These are phyloP conservation scores for Drosophila gaucha DNA, from an alignment of 2,888 invertebrate genomes.

Conservation along the genomic window DNA sequence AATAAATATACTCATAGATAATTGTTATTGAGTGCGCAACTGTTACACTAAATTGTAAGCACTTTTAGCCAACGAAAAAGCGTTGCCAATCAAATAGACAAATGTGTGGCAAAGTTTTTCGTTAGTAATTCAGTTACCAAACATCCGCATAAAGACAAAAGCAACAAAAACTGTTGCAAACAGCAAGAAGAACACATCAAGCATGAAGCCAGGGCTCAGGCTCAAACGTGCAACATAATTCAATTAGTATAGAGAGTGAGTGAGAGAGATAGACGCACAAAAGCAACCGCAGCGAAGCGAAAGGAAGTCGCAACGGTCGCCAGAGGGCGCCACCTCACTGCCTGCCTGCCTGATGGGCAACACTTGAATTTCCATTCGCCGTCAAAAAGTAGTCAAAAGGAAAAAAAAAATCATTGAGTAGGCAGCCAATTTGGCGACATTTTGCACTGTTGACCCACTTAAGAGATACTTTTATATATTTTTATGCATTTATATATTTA, in stretches of 20 bases:
- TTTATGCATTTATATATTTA: slow-evolving; percentile 19
- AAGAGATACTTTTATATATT: slow-evolving; percentile 15
- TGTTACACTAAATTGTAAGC: background rate
- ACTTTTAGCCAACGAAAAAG: background rate
- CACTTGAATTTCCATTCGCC: slow-evolving; percentile 17
- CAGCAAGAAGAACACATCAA: slow-evolving; percentile 46
- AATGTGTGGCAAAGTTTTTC: slow-evolving; percentile 28
- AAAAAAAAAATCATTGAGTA: slow-evolving; percentile 7
- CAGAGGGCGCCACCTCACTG: slow-evolving; percentile 13
- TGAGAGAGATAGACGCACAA: slow-evolving; percentile 15
- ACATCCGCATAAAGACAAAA: slow-evolving; percentile 54
- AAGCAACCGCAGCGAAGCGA: slow-evolving; percentile 34
- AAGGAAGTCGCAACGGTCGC: slow-evolving; percentile 43
- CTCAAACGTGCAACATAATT: slow-evolving; percentile 74
- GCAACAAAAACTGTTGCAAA: slow-evolving; percentile 41
- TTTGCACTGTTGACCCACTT: slow-evolving; percentile 49
- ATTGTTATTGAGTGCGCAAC: background rate
- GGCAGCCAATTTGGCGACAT: slow-evolving; percentile 42
- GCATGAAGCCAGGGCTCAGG: slow-evolving; percentile 54
- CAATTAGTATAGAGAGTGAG: slow-evolving; percentile 56
- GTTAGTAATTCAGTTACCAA: slow-evolving; percentile 63
- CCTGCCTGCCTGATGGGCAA: slow-evolving; percentile 28
- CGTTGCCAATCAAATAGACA: slow-evolving; percentile 18
- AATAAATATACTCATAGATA: slow-evolving; percentile 1
- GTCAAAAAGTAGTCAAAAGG: slow-evolving; percentile 18